These are phyloP conservation scores for Sorex fumeus DNA, from an alignment of 2,113 vertebrate species.

Conservation along the genomic window DNA sequence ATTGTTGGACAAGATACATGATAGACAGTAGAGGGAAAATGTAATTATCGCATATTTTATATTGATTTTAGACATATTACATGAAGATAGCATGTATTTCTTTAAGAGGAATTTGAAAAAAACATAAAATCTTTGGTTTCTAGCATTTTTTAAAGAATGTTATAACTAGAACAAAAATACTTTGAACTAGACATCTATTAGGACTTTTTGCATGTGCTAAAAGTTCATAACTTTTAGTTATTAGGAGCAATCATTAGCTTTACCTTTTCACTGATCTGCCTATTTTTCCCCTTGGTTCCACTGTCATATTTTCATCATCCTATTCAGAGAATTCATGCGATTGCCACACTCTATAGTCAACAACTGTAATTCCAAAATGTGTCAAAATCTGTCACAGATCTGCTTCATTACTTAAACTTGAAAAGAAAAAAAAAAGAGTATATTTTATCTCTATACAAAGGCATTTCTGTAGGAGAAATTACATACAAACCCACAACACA, in stretches of 20 bases:
- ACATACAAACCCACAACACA: slow-evolving; percentile 76
- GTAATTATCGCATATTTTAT: background rate
- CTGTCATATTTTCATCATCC: slow-evolving; percentile 37
- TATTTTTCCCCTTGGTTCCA: slow-evolving; percentile 19
- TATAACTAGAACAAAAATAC: slow-evolving; percentile 35
- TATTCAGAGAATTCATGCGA: slow-evolving; percentile 36
- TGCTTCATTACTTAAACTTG: slow-evolving; percentile 79
- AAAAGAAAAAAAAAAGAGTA: slow-evolving; percentile 60
- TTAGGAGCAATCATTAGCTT: background rate
- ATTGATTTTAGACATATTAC: background rate
- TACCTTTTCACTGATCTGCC: background rate
- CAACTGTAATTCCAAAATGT: slow-evolving; percentile 65
- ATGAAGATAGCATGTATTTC: background rate
- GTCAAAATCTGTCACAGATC: slow-evolving; percentile 82
- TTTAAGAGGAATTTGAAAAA: background rate
- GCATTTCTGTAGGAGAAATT: slow-evolving; percentile 79
- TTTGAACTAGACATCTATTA: background rate
- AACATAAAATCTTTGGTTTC: background rate
- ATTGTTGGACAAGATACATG: background rate
- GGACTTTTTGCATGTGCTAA: background rate
- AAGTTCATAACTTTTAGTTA: slow-evolving; percentile 26
- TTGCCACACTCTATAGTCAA: slow-evolving; percentile 71
- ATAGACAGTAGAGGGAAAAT: background rate
- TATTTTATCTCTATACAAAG: slow-evolving; percentile 76
- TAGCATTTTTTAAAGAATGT: background rate